phyloP scores from a whole-genome alignment of 1,140 invertebrate genomes.

The Rhynchophorus ferrugineus region DNA sequence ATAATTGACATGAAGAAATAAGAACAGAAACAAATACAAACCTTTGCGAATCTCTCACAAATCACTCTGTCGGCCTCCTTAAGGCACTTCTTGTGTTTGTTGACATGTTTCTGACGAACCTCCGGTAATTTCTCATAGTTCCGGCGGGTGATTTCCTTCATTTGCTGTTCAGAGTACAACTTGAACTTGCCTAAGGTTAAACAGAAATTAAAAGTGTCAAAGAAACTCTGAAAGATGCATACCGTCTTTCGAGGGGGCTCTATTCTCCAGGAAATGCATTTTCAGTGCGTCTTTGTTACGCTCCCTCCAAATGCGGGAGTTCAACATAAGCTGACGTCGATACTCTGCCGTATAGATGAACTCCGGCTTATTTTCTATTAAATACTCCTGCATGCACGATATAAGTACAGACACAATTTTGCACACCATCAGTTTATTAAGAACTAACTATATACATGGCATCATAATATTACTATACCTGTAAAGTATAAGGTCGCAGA shows the following conservation, averaged over 20 bases:
- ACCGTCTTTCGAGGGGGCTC: background rate
- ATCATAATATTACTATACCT: no score
- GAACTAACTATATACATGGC: no score
- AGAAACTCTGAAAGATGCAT: background rate
- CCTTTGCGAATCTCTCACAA: slow-evolving; percentile 35
- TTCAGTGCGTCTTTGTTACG: slow-evolving; percentile 30
- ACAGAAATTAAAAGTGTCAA: background rate
- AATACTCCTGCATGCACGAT: slow-evolving; percentile 30
- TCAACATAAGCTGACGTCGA: slow-evolving; percentile 29
- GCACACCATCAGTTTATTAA: slow-evolving; percentile 5
- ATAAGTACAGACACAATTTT: slow-evolving; percentile 3
- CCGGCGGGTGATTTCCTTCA: slow-evolving; percentile 35
- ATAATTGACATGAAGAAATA: background rate
- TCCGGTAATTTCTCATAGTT: slow-evolving; percentile 37
- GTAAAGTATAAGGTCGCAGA: no score
- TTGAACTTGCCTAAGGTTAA: slow-evolving; percentile 21
- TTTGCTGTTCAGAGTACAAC: slow-evolving; percentile 33
- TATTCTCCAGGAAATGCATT: slow-evolving; percentile 27
- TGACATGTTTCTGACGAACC: slow-evolving; percentile 29
- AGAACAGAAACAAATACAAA: slow-evolving; percentile 16
- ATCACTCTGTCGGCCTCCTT: slow-evolving; percentile 33
- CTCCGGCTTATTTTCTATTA: slow-evolving; percentile 32
- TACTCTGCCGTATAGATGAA: slow-evolving; percentile 35
- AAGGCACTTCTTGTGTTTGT: slow-evolving; percentile 26
- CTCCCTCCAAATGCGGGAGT: slow-evolving; percentile 30